Base-by-base conservation (phyloP, 2,888 invertebrate genomes). In the Pristionchus maxplancki region DNA sequence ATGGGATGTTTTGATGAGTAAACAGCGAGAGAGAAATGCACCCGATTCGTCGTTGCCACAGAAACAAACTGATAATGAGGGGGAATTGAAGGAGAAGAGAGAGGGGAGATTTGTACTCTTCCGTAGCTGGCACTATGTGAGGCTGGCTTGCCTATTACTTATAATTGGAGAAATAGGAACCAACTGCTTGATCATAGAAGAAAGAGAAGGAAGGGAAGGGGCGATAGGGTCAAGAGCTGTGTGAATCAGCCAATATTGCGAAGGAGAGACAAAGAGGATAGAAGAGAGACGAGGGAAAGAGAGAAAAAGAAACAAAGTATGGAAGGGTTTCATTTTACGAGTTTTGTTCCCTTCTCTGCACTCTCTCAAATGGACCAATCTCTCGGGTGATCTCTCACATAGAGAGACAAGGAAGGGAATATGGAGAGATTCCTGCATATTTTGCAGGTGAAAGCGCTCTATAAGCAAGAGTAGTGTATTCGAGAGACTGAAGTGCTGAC, bases 241-340 rank as follows among this genome's bases (percentile, higher is more conserved):
- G 71, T 71, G 71, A 71, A 71, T 71, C 71, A 71, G 20, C 31
- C 64, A 64, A 28, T 64, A 64, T 64, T 34, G 17, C 13, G 37
- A 20, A 17, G 31, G 71, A 71, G 71, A 71, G 71, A 71, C 71
- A 71, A 71, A 37, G 71, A 34, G 71, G 37, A 20, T 20, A 37
- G 71, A 37, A 40, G 71, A 71, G 71, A 71, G 24, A 5, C 1
- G 71, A 71, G 71, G 37, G 71, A 71, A 71, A 71, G 40, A 71
- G 71, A 37, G 71, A 62, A 31, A 31, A 37, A 17, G 64, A 67
- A 67, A 67, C 64, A 67, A 31, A 71, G 37, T 71, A 71, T 34
- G 37, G 8, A 71, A 9, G 37, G 71, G 71, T 71, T 71, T 71
- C 71, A 71, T 71, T 34, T 71, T 71, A 37, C 71, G 71, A 37